Conservation (phyloP, 2,797 vertebrate species). For the Acanthurus leucopareius region DNA sequence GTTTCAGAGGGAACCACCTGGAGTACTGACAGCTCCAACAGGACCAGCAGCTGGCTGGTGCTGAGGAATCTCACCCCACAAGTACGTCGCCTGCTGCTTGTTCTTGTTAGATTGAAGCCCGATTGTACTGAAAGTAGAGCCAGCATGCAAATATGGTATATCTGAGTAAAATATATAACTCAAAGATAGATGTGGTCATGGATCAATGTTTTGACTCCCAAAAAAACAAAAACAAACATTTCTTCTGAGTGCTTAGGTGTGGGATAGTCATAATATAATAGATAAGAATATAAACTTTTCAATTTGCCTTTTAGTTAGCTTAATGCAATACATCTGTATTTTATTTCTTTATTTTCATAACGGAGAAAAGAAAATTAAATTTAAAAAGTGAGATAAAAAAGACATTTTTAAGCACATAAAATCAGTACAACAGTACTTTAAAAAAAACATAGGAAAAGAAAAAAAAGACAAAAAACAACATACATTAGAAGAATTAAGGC, state of each 20-base stretch:
- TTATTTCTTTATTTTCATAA: not conserved
- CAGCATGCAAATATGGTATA: too few species aligned
- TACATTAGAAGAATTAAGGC: not conserved
- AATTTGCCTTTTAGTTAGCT: not conserved
- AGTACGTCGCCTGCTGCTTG: slow-evolving; percentile 77
- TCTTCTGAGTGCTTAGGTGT: too few species aligned
- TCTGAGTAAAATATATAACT: too few species aligned
- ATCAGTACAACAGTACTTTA: not conserved
- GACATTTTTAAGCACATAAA: not conserved
- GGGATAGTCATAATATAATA: too few species aligned
- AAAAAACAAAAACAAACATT: too few species aligned
- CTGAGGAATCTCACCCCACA: slow-evolving; percentile 98
- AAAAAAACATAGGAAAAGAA: not conserved
- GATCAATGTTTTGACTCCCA: too few species aligned
- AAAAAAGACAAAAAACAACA: not conserved
- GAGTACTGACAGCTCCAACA: slow-evolving; percentile 97
- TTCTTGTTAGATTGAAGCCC: too few species aligned
- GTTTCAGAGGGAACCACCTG: slow-evolving; percentile 91
- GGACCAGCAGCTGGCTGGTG: slow-evolving; percentile 98
- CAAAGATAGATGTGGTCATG: too few species aligned
- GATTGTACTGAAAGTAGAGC: too few species aligned
- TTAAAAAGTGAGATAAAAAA: not conserved
- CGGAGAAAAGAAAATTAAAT: not conserved
- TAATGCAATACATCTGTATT: not conserved
- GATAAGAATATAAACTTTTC: too few species aligned